Evolutionary conservation across 2,113 vertebrate genomes (phyloP).

Genomic region (Hymenochirus boettgeri): DNA sequence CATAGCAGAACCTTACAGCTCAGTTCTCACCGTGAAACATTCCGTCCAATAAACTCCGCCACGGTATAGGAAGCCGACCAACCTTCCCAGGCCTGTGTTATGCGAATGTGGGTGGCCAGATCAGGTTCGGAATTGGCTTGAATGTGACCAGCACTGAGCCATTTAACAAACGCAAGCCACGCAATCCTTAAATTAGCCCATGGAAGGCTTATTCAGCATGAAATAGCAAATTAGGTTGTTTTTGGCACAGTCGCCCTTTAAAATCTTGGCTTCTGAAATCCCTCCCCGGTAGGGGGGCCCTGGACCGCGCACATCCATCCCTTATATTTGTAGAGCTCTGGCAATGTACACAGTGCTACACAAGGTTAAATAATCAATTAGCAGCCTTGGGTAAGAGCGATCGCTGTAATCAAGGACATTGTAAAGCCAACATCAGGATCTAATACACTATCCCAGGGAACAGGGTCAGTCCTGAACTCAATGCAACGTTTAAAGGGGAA

Average conservation of each 20-base stretch:
- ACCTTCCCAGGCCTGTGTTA: background rate
- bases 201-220: slow-evolving; percentile 32
- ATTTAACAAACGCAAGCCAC: slow-evolving; percentile 29
- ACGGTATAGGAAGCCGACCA: too few species aligned
- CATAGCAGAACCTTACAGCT: too few species aligned
- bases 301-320: background rate
- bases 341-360: slow-evolving; percentile 1
- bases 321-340: background rate
- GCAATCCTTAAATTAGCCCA: slow-evolving; percentile 23
- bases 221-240: slow-evolving; percentile 34
- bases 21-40: too few species aligned
- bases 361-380: slow-evolving; percentile 5
- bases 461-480: too few species aligned
- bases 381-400: background rate
- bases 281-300: background rate
- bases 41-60: too few species aligned
- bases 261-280: slow-evolving; percentile 29
- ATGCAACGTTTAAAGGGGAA: too few species aligned
- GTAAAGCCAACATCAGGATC: background rate
- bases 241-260: slow-evolving; percentile 17
- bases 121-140: slow-evolving; percentile 23
- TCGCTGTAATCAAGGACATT: background rate
- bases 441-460: too few species aligned
- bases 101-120: background rate
- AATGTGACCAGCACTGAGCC: slow-evolving; percentile 21